These are phyloP conservation scores for Microplitis demolitor DNA, from an alignment of 1,140 invertebrate species.

Conservation along the genomic window DNA sequence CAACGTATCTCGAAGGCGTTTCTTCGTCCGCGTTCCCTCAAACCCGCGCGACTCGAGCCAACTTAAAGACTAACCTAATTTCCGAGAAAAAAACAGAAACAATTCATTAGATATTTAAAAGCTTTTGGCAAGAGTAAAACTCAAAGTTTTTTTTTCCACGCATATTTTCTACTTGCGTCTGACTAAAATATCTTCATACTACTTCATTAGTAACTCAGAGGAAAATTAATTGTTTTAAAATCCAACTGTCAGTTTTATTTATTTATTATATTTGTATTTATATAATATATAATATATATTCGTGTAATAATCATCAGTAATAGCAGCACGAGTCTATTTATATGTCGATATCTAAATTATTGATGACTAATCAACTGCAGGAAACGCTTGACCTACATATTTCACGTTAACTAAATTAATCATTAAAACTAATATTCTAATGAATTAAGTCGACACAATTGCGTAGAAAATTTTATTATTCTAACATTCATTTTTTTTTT, in stretches of 20 bases:
- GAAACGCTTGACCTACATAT: constrained; percentile 18
- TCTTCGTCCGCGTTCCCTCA: background rate
- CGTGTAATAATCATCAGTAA: background rate
- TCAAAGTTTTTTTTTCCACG: background rate
- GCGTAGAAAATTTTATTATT: background rate
- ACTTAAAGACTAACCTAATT: constrained; percentile 18
- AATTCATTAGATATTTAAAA: background rate
- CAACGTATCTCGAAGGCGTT: constrained; percentile 11
- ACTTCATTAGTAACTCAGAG: background rate
- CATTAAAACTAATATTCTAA: constrained; percentile 13
- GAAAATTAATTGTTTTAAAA: background rate
- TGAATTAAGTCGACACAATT: background rate
- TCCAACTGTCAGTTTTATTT: background rate
- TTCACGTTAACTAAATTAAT: constrained; percentile 1
- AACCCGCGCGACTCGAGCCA: constrained; percentile 5
- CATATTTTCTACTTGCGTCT: background rate
- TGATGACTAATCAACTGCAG: constrained; percentile 24
- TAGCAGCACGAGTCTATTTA: constrained; percentile 1
- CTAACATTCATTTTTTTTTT: background rate
- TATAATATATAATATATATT: background rate
- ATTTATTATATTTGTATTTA: background rate
- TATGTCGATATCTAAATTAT: constrained; percentile 7
- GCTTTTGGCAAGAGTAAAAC: background rate
- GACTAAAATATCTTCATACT: background rate
- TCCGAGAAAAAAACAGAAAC: background rate